Conservation (phyloP, 2,113 vertebrate species). For the Lepus europaeus region DNA sequence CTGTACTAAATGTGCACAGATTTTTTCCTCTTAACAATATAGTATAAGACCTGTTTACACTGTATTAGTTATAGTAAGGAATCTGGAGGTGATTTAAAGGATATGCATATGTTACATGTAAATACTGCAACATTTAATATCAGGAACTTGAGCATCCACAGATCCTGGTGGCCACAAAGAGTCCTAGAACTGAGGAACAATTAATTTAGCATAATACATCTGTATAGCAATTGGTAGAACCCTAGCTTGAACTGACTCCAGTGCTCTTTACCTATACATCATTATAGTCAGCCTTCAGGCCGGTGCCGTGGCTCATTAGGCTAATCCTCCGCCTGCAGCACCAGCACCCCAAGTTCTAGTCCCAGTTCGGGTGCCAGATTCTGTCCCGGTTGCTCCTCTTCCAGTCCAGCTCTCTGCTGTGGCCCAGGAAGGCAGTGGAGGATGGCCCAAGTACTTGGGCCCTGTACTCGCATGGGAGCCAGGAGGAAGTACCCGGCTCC, state of each 20-base stretch:
- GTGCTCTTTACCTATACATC: background rate
- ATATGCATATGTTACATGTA: background rate
- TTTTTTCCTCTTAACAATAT: background rate
- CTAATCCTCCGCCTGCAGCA: too few relatives aligned
- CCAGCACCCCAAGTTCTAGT: too few relatives aligned
- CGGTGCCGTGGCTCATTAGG: too few relatives aligned
- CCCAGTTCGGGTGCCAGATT: too few relatives aligned
- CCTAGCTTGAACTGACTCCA: conserved; percentile 9
- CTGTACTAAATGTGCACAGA: background rate
- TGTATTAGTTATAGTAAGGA: background rate
- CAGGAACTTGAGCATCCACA: background rate
- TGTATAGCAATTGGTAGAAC: background rate
- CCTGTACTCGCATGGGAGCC: too few relatives aligned
- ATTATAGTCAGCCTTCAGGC: background rate
- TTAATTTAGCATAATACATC: background rate
- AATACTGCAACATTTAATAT: background rate
- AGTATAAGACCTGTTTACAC: background rate
- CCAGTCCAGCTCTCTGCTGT: too few relatives aligned
- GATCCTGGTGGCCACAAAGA: background rate
- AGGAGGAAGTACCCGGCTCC: too few relatives aligned
- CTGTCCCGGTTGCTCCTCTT: too few relatives aligned
- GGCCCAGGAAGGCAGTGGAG: too few relatives aligned
- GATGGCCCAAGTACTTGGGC: too few relatives aligned
- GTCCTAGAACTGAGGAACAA: background rate
- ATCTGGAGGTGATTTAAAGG: background rate